Percentiles rank a stretch among this genome's conserved stretches.
These are phyloP conservation scores for Crotalus viridis DNA, from an alignment of 2,113 vertebrate species.

Conservation along the genomic window DNA sequence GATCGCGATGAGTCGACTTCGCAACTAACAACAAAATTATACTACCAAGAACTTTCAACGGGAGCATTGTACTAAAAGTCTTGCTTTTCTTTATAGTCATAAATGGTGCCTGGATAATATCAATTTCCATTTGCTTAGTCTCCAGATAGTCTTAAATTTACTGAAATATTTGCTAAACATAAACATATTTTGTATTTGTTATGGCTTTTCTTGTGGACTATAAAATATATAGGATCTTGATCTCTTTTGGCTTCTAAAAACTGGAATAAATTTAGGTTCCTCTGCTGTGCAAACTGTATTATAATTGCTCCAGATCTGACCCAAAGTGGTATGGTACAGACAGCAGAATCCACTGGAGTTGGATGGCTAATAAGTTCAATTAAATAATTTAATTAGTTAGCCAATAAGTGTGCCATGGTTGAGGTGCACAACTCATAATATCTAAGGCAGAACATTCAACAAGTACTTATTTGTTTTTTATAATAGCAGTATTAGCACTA, in stretches of 20 bases:
- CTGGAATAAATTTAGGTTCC: not conserved
- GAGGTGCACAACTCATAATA: not conserved
- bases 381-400: not conserved
- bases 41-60: not conserved
- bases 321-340: not conserved
- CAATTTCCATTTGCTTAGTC: not conserved
- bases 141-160: not conserved
- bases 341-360: not conserved
- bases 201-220: not conserved
- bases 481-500: not conserved
- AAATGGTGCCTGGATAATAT: not conserved
- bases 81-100: not conserved
- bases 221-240: not conserved
- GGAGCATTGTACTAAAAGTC: not conserved
- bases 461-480: not conserved
- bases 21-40: not conserved
- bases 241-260: not conserved
- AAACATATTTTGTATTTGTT: not conserved
- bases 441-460: not conserved
- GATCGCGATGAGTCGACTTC: no score
- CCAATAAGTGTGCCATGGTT: not conserved
- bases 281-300: not conserved
- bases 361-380: not conserved
- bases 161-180: not conserved
- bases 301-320: not conserved